phyloP scores from a whole-genome alignment of 1,140 invertebrate genomes.

The Brachionus manjavacas region DNA sequence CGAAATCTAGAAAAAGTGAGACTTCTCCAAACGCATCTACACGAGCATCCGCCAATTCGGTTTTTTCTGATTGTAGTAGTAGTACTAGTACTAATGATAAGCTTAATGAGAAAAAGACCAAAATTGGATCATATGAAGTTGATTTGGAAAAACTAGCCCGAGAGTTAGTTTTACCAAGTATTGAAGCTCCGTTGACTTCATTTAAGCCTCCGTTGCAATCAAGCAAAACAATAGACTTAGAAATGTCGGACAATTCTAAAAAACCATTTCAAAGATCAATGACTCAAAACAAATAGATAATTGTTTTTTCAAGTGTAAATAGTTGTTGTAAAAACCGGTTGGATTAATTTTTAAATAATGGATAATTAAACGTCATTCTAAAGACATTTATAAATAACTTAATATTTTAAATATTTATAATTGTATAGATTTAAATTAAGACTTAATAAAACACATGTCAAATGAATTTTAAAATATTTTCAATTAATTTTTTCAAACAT shows the following conservation, averaged over 20 bases:
- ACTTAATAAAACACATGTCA: no score
- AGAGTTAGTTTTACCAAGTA: not conserved
- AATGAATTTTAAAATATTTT: not conserved
- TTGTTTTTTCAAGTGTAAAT: not conserved
- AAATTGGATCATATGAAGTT: conserved; percentile 37
- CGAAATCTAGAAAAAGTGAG: not conserved
- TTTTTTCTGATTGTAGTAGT: conserved; percentile 6
- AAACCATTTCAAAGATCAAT: not conserved
- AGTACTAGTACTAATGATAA: not conserved
- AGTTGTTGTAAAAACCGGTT: not conserved
- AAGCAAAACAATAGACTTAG: conserved; percentile 31
- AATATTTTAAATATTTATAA: not conserved
- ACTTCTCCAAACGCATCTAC: not conserved
- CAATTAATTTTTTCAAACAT: not conserved
- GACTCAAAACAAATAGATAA: conserved; percentile 20
- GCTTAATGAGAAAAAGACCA: not conserved
- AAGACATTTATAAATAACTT: not conserved
- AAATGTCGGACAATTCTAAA: not conserved
- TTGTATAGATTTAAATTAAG: not conserved
- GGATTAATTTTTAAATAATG: not conserved
- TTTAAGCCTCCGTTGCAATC: conserved; percentile 22
- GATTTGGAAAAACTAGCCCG: conserved; percentile 36
- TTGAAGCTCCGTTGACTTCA: conserved; percentile 20
- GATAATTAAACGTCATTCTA: not conserved
- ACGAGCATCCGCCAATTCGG: not conserved